Conservation (phyloP, 2,888 invertebrate genomes). For the Molorchus minor region DNA sequence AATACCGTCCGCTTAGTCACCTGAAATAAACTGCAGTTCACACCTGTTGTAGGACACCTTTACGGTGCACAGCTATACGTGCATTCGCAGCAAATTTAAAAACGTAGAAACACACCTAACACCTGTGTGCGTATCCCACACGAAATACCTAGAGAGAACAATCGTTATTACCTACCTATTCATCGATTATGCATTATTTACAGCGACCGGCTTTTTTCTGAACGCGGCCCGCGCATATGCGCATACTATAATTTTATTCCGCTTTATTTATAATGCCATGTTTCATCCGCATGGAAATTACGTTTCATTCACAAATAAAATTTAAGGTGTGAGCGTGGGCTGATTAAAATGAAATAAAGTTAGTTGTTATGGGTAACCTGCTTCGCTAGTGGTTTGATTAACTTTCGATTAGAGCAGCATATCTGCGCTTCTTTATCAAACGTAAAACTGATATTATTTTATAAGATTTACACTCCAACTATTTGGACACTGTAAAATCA, state of each 20-base stretch:
- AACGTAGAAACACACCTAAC: slow-evolving; percentile 19
- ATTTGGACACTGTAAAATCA: too few relatives aligned
- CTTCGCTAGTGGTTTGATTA: too few relatives aligned
- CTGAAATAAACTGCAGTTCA: slow-evolving; percentile 4
- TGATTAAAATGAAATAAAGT: too few relatives aligned
- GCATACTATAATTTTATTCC: slow-evolving; percentile 20
- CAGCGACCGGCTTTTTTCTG: slow-evolving; percentile 13
- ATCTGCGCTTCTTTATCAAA: too few relatives aligned
- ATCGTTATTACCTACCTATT: slow-evolving; percentile 16
- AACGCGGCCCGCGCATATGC: slow-evolving; percentile 8
- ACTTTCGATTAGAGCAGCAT: too few relatives aligned
- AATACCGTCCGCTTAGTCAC: slow-evolving; percentile 6
- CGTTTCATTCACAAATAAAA: slow-evolving; percentile 15
- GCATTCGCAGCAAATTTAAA: slow-evolving; percentile 7
- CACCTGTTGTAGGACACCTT: slow-evolving; percentile 17
- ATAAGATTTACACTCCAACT: too few relatives aligned
- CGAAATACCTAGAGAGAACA: slow-evolving; percentile 12
- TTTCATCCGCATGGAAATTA: slow-evolving; percentile 16
- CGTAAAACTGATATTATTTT: too few relatives aligned
- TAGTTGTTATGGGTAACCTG: too few relatives aligned
- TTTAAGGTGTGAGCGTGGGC: background rate
- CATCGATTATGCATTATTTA: slow-evolving; percentile 10
- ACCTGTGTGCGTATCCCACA: slow-evolving; percentile 19
- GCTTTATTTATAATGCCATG: slow-evolving; percentile 17
- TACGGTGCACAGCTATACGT: slow-evolving; percentile 11